Percentiles rank a stretch among this genome's conserved stretches.
Conservation (phyloP, 2,888 invertebrate species). For the Campopleginae sp. region DNA sequence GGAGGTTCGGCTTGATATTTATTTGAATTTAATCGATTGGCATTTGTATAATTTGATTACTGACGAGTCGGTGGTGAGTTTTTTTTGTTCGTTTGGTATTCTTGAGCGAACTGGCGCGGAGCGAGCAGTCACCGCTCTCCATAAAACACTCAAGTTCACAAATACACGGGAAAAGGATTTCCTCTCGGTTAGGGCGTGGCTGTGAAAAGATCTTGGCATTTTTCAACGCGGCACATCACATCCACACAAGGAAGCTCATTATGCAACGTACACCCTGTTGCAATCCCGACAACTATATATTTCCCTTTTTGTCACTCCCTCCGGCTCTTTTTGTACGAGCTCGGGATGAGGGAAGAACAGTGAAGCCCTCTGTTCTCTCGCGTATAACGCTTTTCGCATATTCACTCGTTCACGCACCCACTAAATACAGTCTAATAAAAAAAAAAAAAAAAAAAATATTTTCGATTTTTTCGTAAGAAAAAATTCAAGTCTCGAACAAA, state of each 20-base stretch:
- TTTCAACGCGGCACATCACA: constrained; percentile 67
- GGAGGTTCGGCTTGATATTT: no score
- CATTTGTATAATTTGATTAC: no score
- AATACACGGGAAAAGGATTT: constrained; percentile 41
- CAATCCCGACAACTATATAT: constrained; percentile 4
- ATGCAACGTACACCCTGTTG: constrained; percentile 66
- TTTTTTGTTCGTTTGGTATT: no score
- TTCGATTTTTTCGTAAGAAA: background rate
- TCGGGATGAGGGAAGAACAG: constrained; percentile 38
- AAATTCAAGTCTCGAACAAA: background rate
- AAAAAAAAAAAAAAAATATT: background rate
- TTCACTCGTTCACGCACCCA: background rate
- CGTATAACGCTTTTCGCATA: constrained; percentile 8
- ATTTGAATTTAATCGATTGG: no score
- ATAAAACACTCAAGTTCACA: constrained; percentile 6
- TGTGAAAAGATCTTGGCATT: constrained; percentile 65
- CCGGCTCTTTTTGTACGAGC: constrained; percentile 18
- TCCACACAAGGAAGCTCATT: constrained; percentile 72
- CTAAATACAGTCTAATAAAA: background rate
- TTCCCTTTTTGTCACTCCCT: constrained; percentile 12
- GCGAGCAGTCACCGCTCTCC: constrained; percentile 23
- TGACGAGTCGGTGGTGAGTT: no score
- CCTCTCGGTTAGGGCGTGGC: constrained; percentile 25
- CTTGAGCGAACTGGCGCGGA: no score
- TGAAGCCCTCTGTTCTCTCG: constrained; percentile 45